These are phyloP conservation scores for Leuciscus waleckii DNA, from an alignment of 2,797 vertebrate species.

Conservation along the genomic window DNA sequence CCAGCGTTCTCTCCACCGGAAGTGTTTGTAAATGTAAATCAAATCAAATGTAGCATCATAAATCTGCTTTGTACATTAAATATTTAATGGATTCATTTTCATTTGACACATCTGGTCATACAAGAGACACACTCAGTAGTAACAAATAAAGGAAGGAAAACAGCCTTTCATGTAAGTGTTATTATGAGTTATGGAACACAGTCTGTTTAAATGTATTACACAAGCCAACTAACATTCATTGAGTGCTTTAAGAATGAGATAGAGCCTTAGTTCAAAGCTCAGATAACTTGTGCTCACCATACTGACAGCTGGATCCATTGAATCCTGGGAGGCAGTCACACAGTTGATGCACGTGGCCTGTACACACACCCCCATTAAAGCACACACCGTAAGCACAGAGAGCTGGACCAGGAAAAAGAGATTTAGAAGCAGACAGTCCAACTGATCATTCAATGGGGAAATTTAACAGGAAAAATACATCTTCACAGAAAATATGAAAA, in stretches of 20 bases:
- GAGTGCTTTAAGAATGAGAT: neutral
- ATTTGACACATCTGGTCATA: neutral
- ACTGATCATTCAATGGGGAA: neutral
- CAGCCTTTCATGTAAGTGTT: neutral
- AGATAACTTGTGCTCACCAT: slow-evolving; percentile 75
- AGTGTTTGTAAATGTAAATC: too few relatives aligned
- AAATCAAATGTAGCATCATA: neutral
- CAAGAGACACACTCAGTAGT: neutral
- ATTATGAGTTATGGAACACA: slow-evolving; percentile 7
- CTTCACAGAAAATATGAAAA: neutral
- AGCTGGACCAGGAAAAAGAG: slow-evolving; percentile 68
- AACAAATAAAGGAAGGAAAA: slow-evolving; percentile 11
- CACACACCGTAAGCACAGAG: slow-evolving; percentile 76
- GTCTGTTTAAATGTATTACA: slow-evolving; percentile 15
- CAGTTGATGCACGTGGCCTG: slow-evolving; percentile 71
- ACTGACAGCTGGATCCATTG: slow-evolving; percentile 85
- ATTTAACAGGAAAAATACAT: slow-evolving; percentile 3
- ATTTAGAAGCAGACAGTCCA: slow-evolving; percentile 3
- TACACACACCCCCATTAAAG: slow-evolving; percentile 82
- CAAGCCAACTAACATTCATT: neutral
- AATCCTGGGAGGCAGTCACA: slow-evolving; percentile 84
- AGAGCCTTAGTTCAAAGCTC: slow-evolving; percentile 2
- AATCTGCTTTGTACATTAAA: neutral
- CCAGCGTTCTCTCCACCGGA: too few relatives aligned
- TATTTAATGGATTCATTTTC: neutral